Conservation (phyloP, 2,113 vertebrate species). For the Oryctolagus cuniculus region mOryCun1.1 NC_091433.1:177126001-177126500, state of each 20-base stretch:
- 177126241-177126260: conserved; percentile 1
- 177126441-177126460: conserved; percentile 98
- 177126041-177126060: not conserved
- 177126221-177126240: not conserved
- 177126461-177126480: conserved; percentile 99
- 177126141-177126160: not conserved
- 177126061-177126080: not conserved
- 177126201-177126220: not conserved
- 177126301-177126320: conserved; percentile 99
- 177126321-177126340: conserved; percentile 98
- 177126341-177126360: conserved; percentile 94
- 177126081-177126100: not conserved
- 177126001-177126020: not conserved
- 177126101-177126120: not conserved
- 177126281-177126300: conserved; percentile 98
- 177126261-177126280: conserved; percentile 19
- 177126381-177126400: conserved; percentile 98
- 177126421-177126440: conserved; percentile 97
- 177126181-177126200: not conserved
- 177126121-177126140: not conserved
- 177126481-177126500: conserved; percentile 97
- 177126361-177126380: conserved; percentile 98
- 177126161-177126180: not conserved
- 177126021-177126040: not conserved
- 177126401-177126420: conserved; percentile 99